Evolutionary conservation across 92 coral and sea anemone species (phyloP).

Genomic region (Epizoanthus stellaris): DNA sequence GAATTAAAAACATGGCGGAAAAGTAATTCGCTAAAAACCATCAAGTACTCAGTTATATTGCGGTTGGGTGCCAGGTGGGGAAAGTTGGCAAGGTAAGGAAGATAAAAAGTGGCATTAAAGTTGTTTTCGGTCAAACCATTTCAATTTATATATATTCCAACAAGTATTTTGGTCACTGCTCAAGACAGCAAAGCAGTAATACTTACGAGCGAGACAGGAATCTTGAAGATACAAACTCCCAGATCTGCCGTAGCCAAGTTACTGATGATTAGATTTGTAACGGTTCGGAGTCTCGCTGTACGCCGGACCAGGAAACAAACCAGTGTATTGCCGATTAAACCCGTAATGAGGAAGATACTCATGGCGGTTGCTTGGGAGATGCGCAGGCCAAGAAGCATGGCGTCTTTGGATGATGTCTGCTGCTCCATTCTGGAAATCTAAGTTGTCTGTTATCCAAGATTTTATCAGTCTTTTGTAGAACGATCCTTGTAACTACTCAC

Average conservation of each 20-base stretch:
- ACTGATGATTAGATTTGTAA: slow-evolving; percentile 80
- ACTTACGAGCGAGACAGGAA: slow-evolving; percentile 78
- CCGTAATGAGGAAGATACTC: slow-evolving; percentile 73
- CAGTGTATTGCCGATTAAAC: slow-evolving; percentile 79
- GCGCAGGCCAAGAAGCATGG: slow-evolving; percentile 11
- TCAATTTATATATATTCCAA: too few species aligned
- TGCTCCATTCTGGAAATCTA: slow-evolving; percentile 17
- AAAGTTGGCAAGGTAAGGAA: too few species aligned
- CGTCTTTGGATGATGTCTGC: slow-evolving; percentile 8
- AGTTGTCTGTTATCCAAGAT: neutral
- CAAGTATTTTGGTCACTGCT: neutral
- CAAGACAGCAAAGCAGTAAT: neutral
- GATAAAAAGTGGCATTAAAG: too few species aligned
- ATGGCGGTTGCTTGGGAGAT: slow-evolving; percentile 42
- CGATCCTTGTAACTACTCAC: neutral
- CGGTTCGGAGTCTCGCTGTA: slow-evolving; percentile 75
- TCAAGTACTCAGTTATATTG: too few species aligned
- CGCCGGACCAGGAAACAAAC: slow-evolving; percentile 82
- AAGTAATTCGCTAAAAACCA: too few species aligned
- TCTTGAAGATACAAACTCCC: slow-evolving; percentile 80
- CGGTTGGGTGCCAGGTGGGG: too few species aligned
- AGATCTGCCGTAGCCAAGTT: slow-evolving; percentile 85
- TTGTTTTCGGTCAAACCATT: too few species aligned
- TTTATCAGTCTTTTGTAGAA: neutral
- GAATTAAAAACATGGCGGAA: too few species aligned